A percentile compares a stretch with the other conserved stretches of the same genome.
phyloP scores from a whole-genome alignment of 2,797 vertebrate genomes.

The Geotrypetes seraphini region DNA sequence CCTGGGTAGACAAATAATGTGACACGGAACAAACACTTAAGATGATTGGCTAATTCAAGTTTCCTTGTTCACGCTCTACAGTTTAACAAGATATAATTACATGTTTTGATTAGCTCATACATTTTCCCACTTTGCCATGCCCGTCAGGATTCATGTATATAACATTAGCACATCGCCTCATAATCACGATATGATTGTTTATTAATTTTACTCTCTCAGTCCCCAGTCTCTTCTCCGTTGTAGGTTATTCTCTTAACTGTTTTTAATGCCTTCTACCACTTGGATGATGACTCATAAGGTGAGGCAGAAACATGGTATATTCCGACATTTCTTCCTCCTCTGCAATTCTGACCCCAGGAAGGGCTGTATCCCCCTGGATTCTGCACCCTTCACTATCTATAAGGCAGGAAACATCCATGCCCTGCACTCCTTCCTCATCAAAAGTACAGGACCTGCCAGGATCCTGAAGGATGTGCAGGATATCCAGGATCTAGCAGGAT shows the following conservation, averaged over 20 bases:
- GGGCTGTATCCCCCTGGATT: too few species aligned
- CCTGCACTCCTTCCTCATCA: too few species aligned
- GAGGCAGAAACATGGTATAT: slow-evolving; percentile 10
- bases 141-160: slow-evolving; percentile 52
- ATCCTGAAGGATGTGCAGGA: too few species aligned
- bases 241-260: slow-evolving; percentile 21
- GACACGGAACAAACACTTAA: background rate
- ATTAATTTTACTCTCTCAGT: slow-evolving; percentile 35
- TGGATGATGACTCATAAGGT: slow-evolving; percentile 15
- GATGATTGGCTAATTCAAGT: slow-evolving; percentile 20
- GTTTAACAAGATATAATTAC: slow-evolving; percentile 53
- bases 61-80: slow-evolving; percentile 45
- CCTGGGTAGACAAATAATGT: background rate
- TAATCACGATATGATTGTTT: slow-evolving; percentile 39
- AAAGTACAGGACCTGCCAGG: too few species aligned
- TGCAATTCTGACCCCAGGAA: too few species aligned
- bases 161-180: slow-evolving; percentile 46
- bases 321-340: slow-evolving; percentile 1
- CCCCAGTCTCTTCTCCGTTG: slow-evolving; percentile 13
- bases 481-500: too few species aligned
- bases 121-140: slow-evolving; percentile 50
- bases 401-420: too few species aligned
- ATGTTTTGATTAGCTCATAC: slow-evolving; percentile 55
- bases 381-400: too few species aligned
- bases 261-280: too few species aligned